Conservation (phyloP, 2,113 vertebrate species). For the Tricholaema leucomelas region DNA sequence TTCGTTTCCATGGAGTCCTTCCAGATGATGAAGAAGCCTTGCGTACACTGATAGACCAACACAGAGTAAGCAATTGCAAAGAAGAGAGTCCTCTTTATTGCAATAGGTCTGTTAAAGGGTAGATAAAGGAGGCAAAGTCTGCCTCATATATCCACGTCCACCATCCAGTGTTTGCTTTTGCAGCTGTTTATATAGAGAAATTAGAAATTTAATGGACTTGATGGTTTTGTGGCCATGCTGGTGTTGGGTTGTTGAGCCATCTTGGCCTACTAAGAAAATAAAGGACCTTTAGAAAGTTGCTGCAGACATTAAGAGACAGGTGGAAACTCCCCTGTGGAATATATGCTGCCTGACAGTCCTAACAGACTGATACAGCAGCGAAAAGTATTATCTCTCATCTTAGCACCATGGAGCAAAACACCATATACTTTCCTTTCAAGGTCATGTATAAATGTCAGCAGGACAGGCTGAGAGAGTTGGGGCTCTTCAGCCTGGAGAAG, state of each 20-base stretch:
- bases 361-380: not conserved
- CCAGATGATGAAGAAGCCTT: constrained; percentile 96
- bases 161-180: not conserved
- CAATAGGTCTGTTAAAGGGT: not conserved
- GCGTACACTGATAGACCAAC: constrained; percentile 87
- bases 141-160: not conserved
- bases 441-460: constrained; percentile 5
- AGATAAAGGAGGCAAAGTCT: not conserved
- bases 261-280: not conserved
- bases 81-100: not conserved
- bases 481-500: no score
- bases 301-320: not conserved
- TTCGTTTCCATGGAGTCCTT: constrained; percentile 93
- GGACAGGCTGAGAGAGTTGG: no score
- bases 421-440: not conserved
- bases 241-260: not conserved
- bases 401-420: not conserved
- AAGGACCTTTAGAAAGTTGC: not conserved
- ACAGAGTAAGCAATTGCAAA: constrained; percentile 80
- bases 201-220: not conserved
- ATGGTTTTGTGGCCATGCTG: not conserved
- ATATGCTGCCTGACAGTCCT: not conserved
- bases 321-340: not conserved
- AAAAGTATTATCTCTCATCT: not conserved
- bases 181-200: not conserved